phyloP scores from a whole-genome alignment of 2,113 vertebrate species.

The Grammomys surdaster region DNA sequence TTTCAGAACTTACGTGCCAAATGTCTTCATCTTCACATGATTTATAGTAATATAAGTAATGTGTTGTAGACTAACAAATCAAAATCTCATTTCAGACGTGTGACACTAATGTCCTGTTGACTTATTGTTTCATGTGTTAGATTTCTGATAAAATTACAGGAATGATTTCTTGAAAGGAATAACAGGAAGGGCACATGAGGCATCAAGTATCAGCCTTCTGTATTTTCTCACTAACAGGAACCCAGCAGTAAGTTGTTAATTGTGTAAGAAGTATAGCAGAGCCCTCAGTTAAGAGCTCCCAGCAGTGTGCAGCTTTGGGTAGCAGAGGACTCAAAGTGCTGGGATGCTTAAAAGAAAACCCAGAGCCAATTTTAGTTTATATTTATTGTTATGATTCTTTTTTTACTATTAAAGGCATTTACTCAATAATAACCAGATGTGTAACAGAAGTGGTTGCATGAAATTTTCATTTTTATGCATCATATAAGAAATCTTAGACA shows the following conservation, averaged over 20 bases:
- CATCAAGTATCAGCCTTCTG: slow-evolving; percentile 63
- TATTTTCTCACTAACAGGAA: not conserved
- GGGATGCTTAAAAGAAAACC: slow-evolving; percentile 58
- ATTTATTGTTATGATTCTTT: slow-evolving; percentile 76
- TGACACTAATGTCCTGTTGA: slow-evolving; percentile 90
- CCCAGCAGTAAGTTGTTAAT: slow-evolving; percentile 70
- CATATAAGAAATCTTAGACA: slow-evolving; percentile 75
- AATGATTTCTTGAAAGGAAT: slow-evolving; percentile 82
- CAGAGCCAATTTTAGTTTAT: slow-evolving; percentile 71
- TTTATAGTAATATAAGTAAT: slow-evolving; percentile 90
- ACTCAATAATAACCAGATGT: slow-evolving; percentile 82
- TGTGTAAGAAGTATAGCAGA: slow-evolving; percentile 57
- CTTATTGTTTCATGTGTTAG: slow-evolving; percentile 89
- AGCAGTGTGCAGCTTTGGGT: slow-evolving; percentile 27
- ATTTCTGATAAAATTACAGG: slow-evolving; percentile 89
- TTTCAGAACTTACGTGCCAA: slow-evolving; percentile 86
- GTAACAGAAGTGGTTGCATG: slow-evolving; percentile 82
- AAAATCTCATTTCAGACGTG: slow-evolving; percentile 93
- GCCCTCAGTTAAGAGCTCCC: not conserved
- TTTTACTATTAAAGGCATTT: slow-evolving; percentile 77
- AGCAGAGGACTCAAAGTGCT: not conserved
- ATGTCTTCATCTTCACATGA: slow-evolving; percentile 88
- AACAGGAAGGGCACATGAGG: slow-evolving; percentile 67
- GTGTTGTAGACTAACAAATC: slow-evolving; percentile 91
- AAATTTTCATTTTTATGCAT: slow-evolving; percentile 81